Conservation (phyloP, 2,888 invertebrate species). For the Scaptomyza cyrtandrae region DNA sequence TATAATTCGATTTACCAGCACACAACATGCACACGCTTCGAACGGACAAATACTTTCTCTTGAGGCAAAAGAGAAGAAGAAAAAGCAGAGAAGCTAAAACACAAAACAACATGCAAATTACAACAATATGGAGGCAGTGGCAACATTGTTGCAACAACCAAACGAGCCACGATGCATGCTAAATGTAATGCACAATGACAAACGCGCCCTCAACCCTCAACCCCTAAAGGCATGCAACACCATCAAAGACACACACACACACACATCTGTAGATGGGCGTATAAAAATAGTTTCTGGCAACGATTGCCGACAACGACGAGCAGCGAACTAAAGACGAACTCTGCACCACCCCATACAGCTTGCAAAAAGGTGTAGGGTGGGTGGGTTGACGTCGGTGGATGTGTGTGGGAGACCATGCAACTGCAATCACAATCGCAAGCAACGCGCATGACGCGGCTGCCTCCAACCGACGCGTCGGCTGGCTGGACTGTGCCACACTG, state of each 20-base stretch:
- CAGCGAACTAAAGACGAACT: conserved; percentile 66
- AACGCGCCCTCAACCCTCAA: conserved; percentile 50
- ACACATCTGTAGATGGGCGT: conserved; percentile 33
- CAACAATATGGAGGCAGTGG: conserved; percentile 50
- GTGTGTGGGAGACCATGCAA: conserved; percentile 25
- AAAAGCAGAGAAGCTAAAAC: conserved; percentile 33
- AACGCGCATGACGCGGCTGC: conserved; percentile 76
- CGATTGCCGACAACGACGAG: conserved; percentile 57
- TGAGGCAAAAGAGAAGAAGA: conserved; percentile 10
- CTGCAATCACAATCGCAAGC: conserved; percentile 47
- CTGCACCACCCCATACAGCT: conserved; percentile 17
- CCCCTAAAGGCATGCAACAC: conserved; percentile 38
- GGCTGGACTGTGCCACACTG: conserved; percentile 25
- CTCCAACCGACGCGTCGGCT: conserved; percentile 51
- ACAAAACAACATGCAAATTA: conserved; percentile 67
- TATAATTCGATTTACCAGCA: conserved; percentile 73
- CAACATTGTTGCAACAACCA: conserved; percentile 70
- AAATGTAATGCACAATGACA: conserved; percentile 77
- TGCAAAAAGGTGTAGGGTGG: conserved; percentile 1
- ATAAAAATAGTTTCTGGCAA: conserved; percentile 73
- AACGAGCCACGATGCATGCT: conserved; percentile 68
- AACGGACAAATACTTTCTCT: conserved; percentile 45
- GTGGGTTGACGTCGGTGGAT: neutral
- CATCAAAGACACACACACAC: conserved; percentile 25
- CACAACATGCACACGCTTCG: conserved; percentile 50